Base-by-base conservation (phyloP, 1,140 invertebrate species). In the Akabosia matsudoensis region DNA sequence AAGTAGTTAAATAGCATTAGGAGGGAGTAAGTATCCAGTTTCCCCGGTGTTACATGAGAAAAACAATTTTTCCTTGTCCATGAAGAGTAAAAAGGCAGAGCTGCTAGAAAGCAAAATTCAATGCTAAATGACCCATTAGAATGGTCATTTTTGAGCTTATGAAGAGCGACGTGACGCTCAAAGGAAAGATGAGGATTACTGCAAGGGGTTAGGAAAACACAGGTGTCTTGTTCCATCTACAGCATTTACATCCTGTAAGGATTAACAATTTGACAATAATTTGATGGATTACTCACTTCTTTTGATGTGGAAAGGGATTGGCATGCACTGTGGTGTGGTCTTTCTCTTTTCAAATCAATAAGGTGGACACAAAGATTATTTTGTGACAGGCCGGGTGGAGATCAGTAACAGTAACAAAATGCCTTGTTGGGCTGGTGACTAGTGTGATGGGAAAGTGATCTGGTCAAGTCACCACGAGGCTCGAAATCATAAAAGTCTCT, bases 381-480 rank as follows among this genome's bases (percentile, higher is more conserved):
- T 61, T 61, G 54, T 16, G 24, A 61, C 54, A 13, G 45, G n/a
- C 10, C 45, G 10, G 54, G 54, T 22, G 24, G 14, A 61, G 14
- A 22, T 4, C 54, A 61, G 24, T 61, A 61, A 61, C n/a, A 51
- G n/a, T n/a, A n/a, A n/a, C n/a, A n/a, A n/a, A n/a, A n/a, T n/a
- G n/a, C n/a, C n/a, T n/a, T 45, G 37, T 10, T 45, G 37, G 37
- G 37, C 18, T 45, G 37, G 37, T 45, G 37, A 7, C 37, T 45
- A 22, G 7, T 61, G n/a, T n/a, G 24, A 67, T 67, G 61, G 61
- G 61, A 67, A 67, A 67, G 61, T 67, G 61, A 67, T 67, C 61
- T 67, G 24, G 4, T 28, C 61, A 67, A 16, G 61, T 16, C 61
- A 61, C 24, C 14, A 45, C 37, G n/a, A n/a, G n/a, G n/a, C n/a